Evolutionary conservation across 2,888 invertebrate species (phyloP), one percentile per base, ranked within the genome.

Genomic region (Erebia aethiops): DNA sequence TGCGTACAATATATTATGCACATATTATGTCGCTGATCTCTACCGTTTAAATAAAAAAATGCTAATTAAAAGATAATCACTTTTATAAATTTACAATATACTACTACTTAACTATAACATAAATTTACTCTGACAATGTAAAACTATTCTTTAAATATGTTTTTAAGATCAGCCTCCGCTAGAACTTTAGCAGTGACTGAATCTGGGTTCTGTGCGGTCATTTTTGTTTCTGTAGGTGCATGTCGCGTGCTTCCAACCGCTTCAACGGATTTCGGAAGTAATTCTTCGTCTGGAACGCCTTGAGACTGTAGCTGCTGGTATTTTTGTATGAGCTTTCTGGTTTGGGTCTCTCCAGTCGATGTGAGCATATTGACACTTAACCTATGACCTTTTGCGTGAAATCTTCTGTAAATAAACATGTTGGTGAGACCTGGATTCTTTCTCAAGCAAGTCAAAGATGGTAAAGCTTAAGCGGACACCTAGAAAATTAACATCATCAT

Each of bases 291-390:
- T 46, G 94, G 81, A 1, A 94, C 84, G 0, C 94, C 94, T 80
- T 94, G 94, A 0, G 85, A 81, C 82, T 95, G 92, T 11, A 96
- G 80, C 73, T 94, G 92, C 57, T 94, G 88, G 78, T 96, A 96
- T 73, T 94, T 94, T 52, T 94, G 87, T 14, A 97, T 88, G 77
- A 96, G 95, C 77, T 89, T 92, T 80, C 95, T 96, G 0, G 94
- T 94, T 75, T 93, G 91, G 46, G 94, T 94, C 82, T 85, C 94
- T n/a, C 89, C 85, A 77, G 85, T 82, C n/a, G 83, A 85, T 77
- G 92, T 94, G 0, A 89, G 83, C 79, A 96, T 86, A 78, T 95
- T 95, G 2, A 92, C 87, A 56, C 94, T 94, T 63, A 94, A 82
- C 41, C 94, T 94, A 75, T 93, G 94, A 21, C 95, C 91, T 62